Conservation (phyloP, 2,888 invertebrate species). For the Neoaliturus tenellus region DNA sequence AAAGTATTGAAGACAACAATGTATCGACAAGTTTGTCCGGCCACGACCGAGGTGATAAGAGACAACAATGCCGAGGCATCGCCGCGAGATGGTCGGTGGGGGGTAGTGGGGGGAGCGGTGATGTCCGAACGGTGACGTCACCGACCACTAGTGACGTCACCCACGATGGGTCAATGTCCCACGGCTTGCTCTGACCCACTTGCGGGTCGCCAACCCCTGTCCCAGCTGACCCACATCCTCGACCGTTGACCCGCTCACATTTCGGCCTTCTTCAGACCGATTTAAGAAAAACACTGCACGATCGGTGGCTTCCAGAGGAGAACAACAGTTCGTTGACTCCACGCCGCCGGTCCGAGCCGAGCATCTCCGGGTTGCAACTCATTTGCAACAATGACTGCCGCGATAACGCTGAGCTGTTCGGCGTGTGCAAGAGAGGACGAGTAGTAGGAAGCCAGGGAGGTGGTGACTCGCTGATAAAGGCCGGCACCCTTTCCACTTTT, state of each 20-base stretch:
- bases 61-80: neutral
- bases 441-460: too few relatives aligned
- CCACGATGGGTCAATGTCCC: constrained; percentile 55
- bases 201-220: constrained; percentile 48
- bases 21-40: too few relatives aligned
- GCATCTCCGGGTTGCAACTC: constrained; percentile 34
- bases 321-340: constrained; percentile 50
- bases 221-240: constrained; percentile 52
- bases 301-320: constrained; percentile 50
- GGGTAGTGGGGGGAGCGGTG: neutral
- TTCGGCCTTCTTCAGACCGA: constrained; percentile 55
- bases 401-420: too few relatives aligned
- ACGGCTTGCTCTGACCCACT: constrained; percentile 49
- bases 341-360: neutral
- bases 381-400: constrained; percentile 18
- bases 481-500: too few relatives aligned
- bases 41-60: neutral
- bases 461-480: too few relatives aligned
- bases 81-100: neutral
- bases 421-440: too few relatives aligned
- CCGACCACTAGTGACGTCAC: constrained; percentile 25
- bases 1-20: too few relatives aligned
- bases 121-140: constrained; percentile 32
- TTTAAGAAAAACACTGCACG: constrained; percentile 56
- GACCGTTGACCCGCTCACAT: constrained; percentile 38